Percentiles rank a stretch among this genome's conserved stretches.
Evolutionary conservation across 2,888 invertebrate species (phyloP).

Genomic region (Ryuthela nishihirai): DNA sequence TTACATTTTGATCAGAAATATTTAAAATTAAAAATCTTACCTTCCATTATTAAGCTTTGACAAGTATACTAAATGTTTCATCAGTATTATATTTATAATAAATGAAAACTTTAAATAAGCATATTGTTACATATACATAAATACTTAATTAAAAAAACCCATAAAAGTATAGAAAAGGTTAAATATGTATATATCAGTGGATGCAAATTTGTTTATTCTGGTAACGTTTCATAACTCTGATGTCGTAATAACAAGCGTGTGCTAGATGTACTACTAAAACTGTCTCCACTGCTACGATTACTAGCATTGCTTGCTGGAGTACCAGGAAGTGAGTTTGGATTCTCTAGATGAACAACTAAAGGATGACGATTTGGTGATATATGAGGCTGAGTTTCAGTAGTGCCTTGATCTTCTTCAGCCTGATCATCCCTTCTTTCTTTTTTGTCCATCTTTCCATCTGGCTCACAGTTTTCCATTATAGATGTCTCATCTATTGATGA

Average conservation of each 20-base stretch:
- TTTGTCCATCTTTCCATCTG: no score
- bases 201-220: no score
- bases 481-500: not conserved
- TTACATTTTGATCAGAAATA: no score
- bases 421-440: slow-evolving; percentile 13
- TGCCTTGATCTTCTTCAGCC: slow-evolving; percentile 8
- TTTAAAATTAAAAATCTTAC: no score
- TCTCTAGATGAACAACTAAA: slow-evolving; percentile 21
- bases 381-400: not conserved
- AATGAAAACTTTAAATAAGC: no score
- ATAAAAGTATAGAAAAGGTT: no score
- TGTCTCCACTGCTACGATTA: slow-evolving; percentile 72
- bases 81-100: no score
- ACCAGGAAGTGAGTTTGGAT: slow-evolving; percentile 31
- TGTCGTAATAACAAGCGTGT: slow-evolving; percentile 65
- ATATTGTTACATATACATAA: no score
- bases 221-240: slow-evolving; percentile 31
- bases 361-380: slow-evolving; percentile 15
- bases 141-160: no score
- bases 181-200: no score
- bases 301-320: slow-evolving; percentile 50
- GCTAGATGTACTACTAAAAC: slow-evolving; percentile 76
- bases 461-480: not conserved
- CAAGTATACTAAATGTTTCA: no score
- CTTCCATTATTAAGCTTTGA: no score